Base-by-base conservation (phyloP, 2,797 vertebrate species). In the Aeoliscus strigatus region DNA sequence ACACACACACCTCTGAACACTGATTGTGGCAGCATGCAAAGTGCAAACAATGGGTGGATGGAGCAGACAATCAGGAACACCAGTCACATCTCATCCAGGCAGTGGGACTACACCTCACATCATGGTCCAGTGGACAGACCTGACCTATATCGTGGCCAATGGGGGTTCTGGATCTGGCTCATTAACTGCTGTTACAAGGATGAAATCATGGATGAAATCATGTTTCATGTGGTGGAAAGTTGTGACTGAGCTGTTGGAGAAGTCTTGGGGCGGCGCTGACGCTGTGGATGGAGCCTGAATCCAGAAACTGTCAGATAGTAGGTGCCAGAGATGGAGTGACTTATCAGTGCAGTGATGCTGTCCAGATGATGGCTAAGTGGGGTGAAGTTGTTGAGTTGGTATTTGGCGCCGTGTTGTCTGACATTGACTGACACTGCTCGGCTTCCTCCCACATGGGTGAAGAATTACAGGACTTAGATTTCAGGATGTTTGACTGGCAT, bases 91-190 rank as follows among this genome's bases (percentile, higher is more conserved):
- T 9, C 48, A 46, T 51, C 9, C 34, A 29, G 25, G 49, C 55
- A 18, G n/a, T 25, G 27, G 17, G 17, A 25, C 27, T 36, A 44
- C 27, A 49, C 9, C 44, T 11, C 24, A 18, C 43, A 29, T 50
- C 59, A 71, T 50, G 75, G 57, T 39, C 64, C 64, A 72, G 36
- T 63, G 54, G 53, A 66, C 38, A 61, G 33, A 59, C 32, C 66
- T 75, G 76, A 77, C 74, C 70, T 75, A 78, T 57, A 78, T 77
- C 18, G 14, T 30, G 49, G 51, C 70, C 63, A 67, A 28, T 72
- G 43, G 57, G 51, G 45, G 30, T 58, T 60, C 2, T 58, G 48
- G 55, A 68, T 66, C 49, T 50, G 66, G 60, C 66, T 69, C 64
- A 73, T 73, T 71, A 70, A 21, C 46, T 59, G 59, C 27, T 67